phyloP scores from a whole-genome alignment of 2,888 invertebrate species.

The Parnassius mnemosyne region DNA sequence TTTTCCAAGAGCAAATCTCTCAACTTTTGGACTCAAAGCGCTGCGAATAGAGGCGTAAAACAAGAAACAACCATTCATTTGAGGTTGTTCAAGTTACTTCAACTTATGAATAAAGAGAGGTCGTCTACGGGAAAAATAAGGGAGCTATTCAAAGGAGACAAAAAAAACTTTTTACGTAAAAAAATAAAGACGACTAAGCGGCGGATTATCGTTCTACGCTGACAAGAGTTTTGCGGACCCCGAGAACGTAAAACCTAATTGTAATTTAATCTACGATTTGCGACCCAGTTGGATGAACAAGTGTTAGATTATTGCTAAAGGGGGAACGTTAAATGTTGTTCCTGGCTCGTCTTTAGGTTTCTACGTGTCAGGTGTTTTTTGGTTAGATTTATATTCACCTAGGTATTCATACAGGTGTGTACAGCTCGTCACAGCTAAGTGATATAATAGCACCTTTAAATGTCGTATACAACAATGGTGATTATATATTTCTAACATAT shows the following conservation, averaged over 20 bases:
- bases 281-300: constrained; percentile 55
- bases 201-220: constrained; percentile 69
- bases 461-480: too few relatives aligned
- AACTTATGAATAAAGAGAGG: constrained; percentile 76
- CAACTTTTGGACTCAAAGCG: constrained; percentile 71
- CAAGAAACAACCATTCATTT: constrained; percentile 79
- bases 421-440: too few relatives aligned
- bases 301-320: constrained; percentile 60
- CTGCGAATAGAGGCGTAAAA: constrained; percentile 79
- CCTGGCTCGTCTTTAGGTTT: neutral
- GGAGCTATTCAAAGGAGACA: constrained; percentile 70
- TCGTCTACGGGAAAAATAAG: constrained; percentile 64
- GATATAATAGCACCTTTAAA: too few relatives aligned
- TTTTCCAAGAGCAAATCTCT: constrained; percentile 59
- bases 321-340: constrained; percentile 36
- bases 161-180: constrained; percentile 67
- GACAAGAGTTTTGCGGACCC: constrained; percentile 70
- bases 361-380: too few relatives aligned
- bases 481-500: too few relatives aligned
- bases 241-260: constrained; percentile 35
- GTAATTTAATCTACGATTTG: constrained; percentile 38
- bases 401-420: too few relatives aligned
- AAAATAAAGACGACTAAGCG: constrained; percentile 65
- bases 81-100: constrained; percentile 74
- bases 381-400: too few relatives aligned